Percentiles rank a stretch among this genome's conserved stretches.
Evolutionary conservation across 2,797 vertebrate genomes (phyloP).

Genomic region (Helostoma temminkii): DNA sequence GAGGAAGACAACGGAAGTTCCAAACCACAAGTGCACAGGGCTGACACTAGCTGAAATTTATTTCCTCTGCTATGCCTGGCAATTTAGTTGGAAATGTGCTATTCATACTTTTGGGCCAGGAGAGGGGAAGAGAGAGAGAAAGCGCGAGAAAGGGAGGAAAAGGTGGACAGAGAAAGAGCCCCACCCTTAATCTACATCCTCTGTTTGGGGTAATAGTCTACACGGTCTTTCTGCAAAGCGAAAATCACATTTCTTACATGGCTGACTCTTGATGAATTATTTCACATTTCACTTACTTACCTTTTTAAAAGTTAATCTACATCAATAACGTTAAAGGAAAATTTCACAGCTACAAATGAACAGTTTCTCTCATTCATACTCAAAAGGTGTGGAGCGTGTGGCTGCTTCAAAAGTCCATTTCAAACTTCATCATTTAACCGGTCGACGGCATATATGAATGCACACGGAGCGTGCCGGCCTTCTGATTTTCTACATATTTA

Average conservation of each 20-base stretch:
- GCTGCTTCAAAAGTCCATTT: slow-evolving; percentile 73
- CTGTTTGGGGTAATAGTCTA: slow-evolving; percentile 74
- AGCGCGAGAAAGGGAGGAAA: neutral
- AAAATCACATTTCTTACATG: slow-evolving; percentile 80
- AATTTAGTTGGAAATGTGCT: slow-evolving; percentile 67
- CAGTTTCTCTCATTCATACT: slow-evolving; percentile 66
- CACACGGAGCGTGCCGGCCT: slow-evolving; percentile 59
- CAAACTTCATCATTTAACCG: slow-evolving; percentile 72
- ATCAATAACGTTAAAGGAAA: slow-evolving; percentile 73
- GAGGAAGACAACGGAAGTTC: slow-evolving; percentile 62
- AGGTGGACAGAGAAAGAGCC: neutral
- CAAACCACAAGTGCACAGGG: slow-evolving; percentile 45
- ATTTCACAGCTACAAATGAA: slow-evolving; percentile 75
- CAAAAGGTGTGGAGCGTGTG: slow-evolving; percentile 63
- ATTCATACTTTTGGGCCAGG: slow-evolving; percentile 51
- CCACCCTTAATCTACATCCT: slow-evolving; percentile 71
- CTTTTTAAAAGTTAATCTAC: slow-evolving; percentile 83
- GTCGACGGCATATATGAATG: slow-evolving; percentile 67
- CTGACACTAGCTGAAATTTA: slow-evolving; percentile 70
- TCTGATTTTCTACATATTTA: slow-evolving; percentile 67
- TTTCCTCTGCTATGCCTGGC: slow-evolving; percentile 58
- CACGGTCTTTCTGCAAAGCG: slow-evolving; percentile 56
- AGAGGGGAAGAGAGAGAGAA: neutral
- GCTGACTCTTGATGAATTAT: slow-evolving; percentile 80
- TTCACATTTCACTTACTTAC: slow-evolving; percentile 83